phyloP scores from a whole-genome alignment of 2,113 vertebrate genomes.

The Melanerpes aurifrons region DNA sequence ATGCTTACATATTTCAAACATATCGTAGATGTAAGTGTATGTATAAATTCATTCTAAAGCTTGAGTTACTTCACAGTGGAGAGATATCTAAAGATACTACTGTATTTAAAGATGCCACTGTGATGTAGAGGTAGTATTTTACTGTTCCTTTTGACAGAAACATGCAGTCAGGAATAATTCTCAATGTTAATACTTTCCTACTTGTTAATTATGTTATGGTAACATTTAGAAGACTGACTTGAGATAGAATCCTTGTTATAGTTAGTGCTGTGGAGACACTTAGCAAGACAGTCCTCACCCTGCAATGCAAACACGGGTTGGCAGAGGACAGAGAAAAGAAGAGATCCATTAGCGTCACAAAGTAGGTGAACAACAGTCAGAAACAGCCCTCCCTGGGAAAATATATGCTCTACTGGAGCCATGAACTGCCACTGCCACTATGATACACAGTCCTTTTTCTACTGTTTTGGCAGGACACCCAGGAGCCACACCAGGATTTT shows the following conservation, averaged over 20 bases:
- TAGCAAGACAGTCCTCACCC: background rate
- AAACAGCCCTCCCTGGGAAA: background rate
- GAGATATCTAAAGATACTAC: background rate
- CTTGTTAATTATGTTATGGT: background rate
- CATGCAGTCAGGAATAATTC: background rate
- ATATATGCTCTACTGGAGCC: background rate
- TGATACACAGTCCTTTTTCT: background rate
- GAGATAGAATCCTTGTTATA: background rate
- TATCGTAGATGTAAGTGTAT: background rate
- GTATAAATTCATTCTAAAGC: background rate
- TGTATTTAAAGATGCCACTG: background rate
- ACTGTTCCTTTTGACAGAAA: background rate
- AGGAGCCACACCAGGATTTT: background rate
- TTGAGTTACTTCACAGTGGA: background rate
- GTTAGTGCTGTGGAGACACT: background rate
- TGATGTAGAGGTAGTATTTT: background rate
- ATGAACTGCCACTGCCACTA: background rate
- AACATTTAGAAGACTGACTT: background rate
- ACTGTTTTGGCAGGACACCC: background rate
- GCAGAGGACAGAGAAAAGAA: background rate
- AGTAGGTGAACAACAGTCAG: background rate
- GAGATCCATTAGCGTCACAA: background rate
- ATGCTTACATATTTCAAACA: background rate
- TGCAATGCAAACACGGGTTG: background rate
- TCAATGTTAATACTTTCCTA: background rate